Conservation (phyloP, 2,888 invertebrate genomes). For the Troilus luridus region DNA sequence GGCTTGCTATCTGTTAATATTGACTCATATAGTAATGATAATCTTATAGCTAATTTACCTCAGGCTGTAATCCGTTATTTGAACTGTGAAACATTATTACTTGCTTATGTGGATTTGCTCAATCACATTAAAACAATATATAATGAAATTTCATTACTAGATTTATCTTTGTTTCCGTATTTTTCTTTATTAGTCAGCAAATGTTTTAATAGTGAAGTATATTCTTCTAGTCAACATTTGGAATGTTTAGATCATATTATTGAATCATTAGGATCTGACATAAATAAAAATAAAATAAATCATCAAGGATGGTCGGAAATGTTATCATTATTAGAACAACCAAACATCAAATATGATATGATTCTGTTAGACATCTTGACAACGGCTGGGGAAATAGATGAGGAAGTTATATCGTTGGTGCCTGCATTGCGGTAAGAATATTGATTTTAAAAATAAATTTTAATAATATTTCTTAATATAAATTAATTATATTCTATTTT, state of each 20-base stretch:
- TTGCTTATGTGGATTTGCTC: slow-evolving; percentile 3
- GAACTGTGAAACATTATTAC: slow-evolving; percentile 67
- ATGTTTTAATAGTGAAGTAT: not conserved
- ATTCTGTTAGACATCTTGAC: slow-evolving; percentile 74
- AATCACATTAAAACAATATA: not conserved
- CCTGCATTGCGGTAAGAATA: slow-evolving; percentile 63
- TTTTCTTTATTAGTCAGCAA: slow-evolving; percentile 16
- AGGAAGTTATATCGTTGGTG: slow-evolving; percentile 68
- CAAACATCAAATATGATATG: slow-evolving; percentile 71
- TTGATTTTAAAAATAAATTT: not conserved
- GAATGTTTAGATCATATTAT: not conserved
- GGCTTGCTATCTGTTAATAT: slow-evolving; percentile 20
- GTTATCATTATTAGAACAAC: not conserved
- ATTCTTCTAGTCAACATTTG: slow-evolving; percentile 32
- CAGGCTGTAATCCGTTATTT: slow-evolving; percentile 70
- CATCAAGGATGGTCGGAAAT: slow-evolving; percentile 9
- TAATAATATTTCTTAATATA: not conserved
- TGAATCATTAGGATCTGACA: not conserved
- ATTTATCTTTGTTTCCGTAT: slow-evolving; percentile 53
- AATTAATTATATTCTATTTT: slow-evolving; percentile 65
- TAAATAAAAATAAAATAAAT: slow-evolving; percentile 28
- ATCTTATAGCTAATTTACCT: slow-evolving; percentile 61
- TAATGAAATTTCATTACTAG: slow-evolving; percentile 18
- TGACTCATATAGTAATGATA: not conserved
- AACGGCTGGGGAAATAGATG: slow-evolving; percentile 74